Conservation (phyloP, 2,797 vertebrate genomes). For the Thalassophryne amazonica region DNA sequence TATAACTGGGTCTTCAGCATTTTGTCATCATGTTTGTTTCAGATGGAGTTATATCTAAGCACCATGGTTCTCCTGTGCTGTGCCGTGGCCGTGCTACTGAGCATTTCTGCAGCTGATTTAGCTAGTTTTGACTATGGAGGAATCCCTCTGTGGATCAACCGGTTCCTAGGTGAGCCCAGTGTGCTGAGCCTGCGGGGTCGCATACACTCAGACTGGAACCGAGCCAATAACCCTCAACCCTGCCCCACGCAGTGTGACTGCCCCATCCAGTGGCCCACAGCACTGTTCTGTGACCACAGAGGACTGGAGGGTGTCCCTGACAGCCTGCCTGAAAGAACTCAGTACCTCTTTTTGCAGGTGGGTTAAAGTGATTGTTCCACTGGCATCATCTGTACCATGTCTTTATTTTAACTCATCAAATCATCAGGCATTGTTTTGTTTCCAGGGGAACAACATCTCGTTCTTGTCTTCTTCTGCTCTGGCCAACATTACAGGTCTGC, state of each 20-base stretch:
- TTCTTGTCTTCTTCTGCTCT: slow-evolving; percentile 51
- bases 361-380: too few species aligned
- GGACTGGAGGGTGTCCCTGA: slow-evolving; percentile 51
- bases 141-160: slow-evolving; percentile 76
- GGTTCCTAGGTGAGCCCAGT: slow-evolving; percentile 74
- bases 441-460: slow-evolving; percentile 73
- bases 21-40: not conserved
- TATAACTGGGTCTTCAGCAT: too few species aligned
- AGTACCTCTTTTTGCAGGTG: slow-evolving; percentile 80
- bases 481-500: slow-evolving; percentile 63
- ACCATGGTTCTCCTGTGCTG: slow-evolving; percentile 39
- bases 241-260: slow-evolving; percentile 77
- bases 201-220: slow-evolving; percentile 62
- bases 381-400: too few species aligned
- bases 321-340: slow-evolving; percentile 51
- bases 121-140: slow-evolving; percentile 72
- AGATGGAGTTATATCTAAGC: slow-evolving; percentile 1
- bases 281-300: slow-evolving; percentile 76
- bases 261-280: slow-evolving; percentile 80
- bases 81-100: slow-evolving; percentile 41
- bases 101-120: slow-evolving; percentile 12
- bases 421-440: not conserved
- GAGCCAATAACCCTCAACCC: slow-evolving; percentile 58
- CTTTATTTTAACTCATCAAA: too few species aligned
- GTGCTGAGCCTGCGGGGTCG: slow-evolving; percentile 73